Percentiles rank a stretch among this genome's conserved stretches.
These are phyloP conservation scores for Camptogramma bilineatum DNA, from an alignment of 2,888 invertebrate genomes.

Conservation along the genomic window DNA sequence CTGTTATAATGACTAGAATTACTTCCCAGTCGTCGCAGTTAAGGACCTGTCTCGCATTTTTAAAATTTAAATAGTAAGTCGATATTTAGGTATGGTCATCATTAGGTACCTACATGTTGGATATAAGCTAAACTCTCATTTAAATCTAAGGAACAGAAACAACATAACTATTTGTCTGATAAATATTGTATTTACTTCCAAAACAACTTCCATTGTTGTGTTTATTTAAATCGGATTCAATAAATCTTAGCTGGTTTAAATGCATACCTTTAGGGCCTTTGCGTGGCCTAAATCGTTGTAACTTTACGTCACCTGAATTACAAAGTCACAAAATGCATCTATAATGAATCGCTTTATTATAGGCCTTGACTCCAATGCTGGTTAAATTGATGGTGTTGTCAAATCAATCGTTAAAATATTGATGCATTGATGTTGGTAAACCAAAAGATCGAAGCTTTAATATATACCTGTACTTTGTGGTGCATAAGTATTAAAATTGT, in stretches of 20 bases:
- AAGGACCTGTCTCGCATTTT: neutral
- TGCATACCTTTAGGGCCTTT: slow-evolving; percentile 22
- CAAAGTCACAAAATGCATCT: slow-evolving; percentile 22
- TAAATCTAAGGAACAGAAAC: neutral
- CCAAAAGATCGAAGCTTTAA: neutral
- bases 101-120: too few species aligned
- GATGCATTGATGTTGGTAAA: slow-evolving; percentile 17
- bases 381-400: slow-evolving; percentile 20
- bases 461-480: slow-evolving; percentile 5
- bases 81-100: too few species aligned
- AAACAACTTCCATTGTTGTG: slow-evolving; percentile 13
- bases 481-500: neutral
- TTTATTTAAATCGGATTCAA: slow-evolving; percentile 18
- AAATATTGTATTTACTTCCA: neutral
- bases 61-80: too few species aligned
- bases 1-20: neutral
- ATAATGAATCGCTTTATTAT: slow-evolving; percentile 8
- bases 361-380: slow-evolving; percentile 26
- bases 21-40: neutral
- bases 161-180: neutral
- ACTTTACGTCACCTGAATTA: slow-evolving; percentile 36
- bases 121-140: too few species aligned
- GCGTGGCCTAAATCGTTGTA: slow-evolving; percentile 37
- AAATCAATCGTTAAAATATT: slow-evolving; percentile 16
- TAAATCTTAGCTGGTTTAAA: slow-evolving; percentile 32